These are phyloP conservation scores for Lophura nycthemera DNA, from an alignment of 2,113 vertebrate species.

Conservation along the genomic window DNA sequence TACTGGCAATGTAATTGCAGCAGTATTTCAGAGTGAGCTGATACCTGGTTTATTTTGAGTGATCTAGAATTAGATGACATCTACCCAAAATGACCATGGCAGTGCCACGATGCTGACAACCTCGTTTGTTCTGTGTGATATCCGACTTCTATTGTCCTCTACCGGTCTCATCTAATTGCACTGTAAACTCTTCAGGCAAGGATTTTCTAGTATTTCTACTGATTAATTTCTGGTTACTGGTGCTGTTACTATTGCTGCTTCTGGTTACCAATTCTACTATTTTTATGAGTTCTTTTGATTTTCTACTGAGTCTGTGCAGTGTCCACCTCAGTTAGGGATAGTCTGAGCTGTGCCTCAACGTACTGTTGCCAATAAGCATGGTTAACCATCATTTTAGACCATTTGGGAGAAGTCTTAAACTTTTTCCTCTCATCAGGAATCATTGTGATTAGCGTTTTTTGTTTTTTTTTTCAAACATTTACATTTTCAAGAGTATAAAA, in stretches of 20 bases:
- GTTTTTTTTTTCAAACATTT: background rate
- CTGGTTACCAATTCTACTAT: background rate
- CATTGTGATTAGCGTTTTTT: background rate
- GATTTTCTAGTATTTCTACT: background rate
- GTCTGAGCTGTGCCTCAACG: background rate
- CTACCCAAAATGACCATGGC: background rate
- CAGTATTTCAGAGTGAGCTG: background rate
- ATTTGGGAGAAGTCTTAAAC: background rate
- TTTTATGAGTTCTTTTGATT: background rate
- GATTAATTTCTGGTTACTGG: background rate
- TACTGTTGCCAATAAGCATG: background rate
- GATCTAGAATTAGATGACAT: background rate
- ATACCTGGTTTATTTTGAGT: background rate
- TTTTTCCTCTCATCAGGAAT: background rate
- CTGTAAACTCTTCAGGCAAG: background rate
- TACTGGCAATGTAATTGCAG: background rate
- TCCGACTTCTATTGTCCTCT: background rate
- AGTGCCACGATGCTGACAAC: background rate
- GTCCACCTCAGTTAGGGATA: background rate
- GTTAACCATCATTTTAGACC: background rate
- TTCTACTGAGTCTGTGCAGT: background rate
- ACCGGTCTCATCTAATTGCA: background rate
- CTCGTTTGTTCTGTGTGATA: background rate
- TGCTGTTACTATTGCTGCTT: background rate
- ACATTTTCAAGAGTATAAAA: conserved; percentile 52